Evolutionary conservation across 2,888 invertebrate genomes (phyloP).

Genomic region (Desoria tigrina): DNA sequence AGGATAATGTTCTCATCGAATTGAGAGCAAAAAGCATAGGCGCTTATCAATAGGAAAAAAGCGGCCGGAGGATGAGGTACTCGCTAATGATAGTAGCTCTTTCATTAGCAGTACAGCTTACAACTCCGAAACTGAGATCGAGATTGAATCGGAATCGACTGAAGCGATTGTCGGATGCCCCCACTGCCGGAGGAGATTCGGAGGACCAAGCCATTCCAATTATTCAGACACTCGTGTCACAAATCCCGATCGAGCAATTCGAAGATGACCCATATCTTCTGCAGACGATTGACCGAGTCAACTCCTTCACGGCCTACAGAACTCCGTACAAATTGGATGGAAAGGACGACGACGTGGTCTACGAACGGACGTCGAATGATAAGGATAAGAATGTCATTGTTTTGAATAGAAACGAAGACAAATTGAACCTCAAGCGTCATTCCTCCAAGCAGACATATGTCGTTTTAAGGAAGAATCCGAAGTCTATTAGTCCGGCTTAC

Average conservation of each 20-base stretch:
- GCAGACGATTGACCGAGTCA: constrained; percentile 16
- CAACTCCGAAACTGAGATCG: too few relatives aligned
- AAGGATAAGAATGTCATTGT: constrained; percentile 14
- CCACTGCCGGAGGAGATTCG: too few relatives aligned
- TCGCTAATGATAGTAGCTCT: too few relatives aligned
- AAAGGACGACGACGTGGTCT: neutral
- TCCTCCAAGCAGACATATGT: constrained; percentile 11
- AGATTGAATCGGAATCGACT: too few relatives aligned
- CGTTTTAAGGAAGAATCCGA: constrained; percentile 8
- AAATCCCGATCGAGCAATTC: constrained; percentile 6
- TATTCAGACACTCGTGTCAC: neutral
- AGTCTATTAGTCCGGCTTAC: neutral
- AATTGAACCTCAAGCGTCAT: neutral
- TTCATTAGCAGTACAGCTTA: too few relatives aligned
- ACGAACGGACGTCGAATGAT: neutral
- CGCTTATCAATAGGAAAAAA: too few relatives aligned
- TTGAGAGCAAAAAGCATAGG: too few relatives aligned
- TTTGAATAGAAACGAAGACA: constrained; percentile 11
- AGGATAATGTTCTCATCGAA: too few relatives aligned
- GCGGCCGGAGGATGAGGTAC: too few relatives aligned
- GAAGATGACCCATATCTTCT: constrained; percentile 13
- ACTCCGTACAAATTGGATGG: too few relatives aligned
- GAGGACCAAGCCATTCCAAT: too few relatives aligned
- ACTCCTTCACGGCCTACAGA: constrained; percentile 9
- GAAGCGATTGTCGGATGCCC: too few relatives aligned